Conservation (phyloP, 2,113 vertebrate genomes). For the Ancistrus triradiatus region DNA sequence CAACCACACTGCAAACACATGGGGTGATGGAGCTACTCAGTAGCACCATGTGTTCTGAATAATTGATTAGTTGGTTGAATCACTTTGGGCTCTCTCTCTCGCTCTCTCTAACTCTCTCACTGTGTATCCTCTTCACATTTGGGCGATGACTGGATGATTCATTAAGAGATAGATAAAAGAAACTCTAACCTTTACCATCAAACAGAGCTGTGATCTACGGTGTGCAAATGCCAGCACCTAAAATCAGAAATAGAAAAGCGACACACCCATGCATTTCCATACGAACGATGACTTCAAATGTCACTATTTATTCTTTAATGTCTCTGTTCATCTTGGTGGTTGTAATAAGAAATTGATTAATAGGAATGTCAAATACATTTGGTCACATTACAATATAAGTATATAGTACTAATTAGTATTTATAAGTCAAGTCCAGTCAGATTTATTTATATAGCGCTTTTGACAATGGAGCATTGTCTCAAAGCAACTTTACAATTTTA, state of each 20-base stretch:
- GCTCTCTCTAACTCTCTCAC: slow-evolving; percentile 16
- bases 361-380: neutral
- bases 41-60: slow-evolving; percentile 57
- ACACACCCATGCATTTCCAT: slow-evolving; percentile 16
- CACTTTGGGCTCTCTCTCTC: slow-evolving; percentile 26
- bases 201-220: slow-evolving; percentile 24
- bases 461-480: too few relatives aligned
- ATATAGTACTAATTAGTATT: too few relatives aligned
- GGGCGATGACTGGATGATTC: slow-evolving; percentile 11
- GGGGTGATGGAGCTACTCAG: slow-evolving; percentile 31
- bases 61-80: slow-evolving; percentile 57
- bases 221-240: slow-evolving; percentile 36
- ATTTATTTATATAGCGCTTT: too few relatives aligned
- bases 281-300: slow-evolving; percentile 11
- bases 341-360: too few relatives aligned
- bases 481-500: too few relatives aligned
- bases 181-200: slow-evolving; percentile 42
- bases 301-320: too few relatives aligned
- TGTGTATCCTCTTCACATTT: too few relatives aligned
- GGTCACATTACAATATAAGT: too few relatives aligned
- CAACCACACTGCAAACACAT: slow-evolving; percentile 17
- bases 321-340: too few relatives aligned
- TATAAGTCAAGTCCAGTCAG: too few relatives aligned
- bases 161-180: slow-evolving; percentile 31
- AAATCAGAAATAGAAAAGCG: slow-evolving; percentile 17